Base-by-base conservation (phyloP, 2,113 vertebrate genomes). In the Neotragus moschatus region DNA sequence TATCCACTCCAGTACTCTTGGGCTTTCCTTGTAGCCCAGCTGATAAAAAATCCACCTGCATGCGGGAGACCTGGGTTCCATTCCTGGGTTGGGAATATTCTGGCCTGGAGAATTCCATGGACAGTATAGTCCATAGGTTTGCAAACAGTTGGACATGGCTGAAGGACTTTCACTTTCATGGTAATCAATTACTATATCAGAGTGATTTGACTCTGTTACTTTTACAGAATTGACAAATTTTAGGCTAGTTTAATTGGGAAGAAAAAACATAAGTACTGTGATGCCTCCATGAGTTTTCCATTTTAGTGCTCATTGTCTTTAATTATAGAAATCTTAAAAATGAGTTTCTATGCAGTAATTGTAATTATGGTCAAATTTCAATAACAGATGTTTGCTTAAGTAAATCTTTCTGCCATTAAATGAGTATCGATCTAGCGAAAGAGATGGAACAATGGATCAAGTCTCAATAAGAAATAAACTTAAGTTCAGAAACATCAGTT, bases 301-400 rank as follows among this genome's bases (percentile, higher is more conserved):
- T 61, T 87, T 91, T 61, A 33, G 13, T 53, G 45, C 10, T 47
- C 36, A 63, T 28, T 91, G 17, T 47, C 11, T 23, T 81, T 84
- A 17, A 75, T 91, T 82, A 39, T 47, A 94, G 73, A 75, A 82
- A 82, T n/a, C 3, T 33, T 88, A 26, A 75, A 88, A 81, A 87
- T 47, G 60, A 91, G 45, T 60, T 88, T 70, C 45, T 82, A 16
- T 36, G 23, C n/a, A 70, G 12, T 81, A 60, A 51, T n/a, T 70
- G 56, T 70, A 87, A 88, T 60, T 60, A 43, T 13, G 13, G 17
- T 63, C 49, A 91, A 55, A 86, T 96, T 82, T 61, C 30, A 82
- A 30, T 75, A 73, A 70, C 14, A 36, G 17, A 55, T 16, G 3
- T 30, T 87, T 91, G 30, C 28, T 73, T 96, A 19, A 91, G 60